Evolutionary conservation across 2,797 vertebrate genomes (phyloP).

Genomic region (Rhynchonycteris naso): DNA sequence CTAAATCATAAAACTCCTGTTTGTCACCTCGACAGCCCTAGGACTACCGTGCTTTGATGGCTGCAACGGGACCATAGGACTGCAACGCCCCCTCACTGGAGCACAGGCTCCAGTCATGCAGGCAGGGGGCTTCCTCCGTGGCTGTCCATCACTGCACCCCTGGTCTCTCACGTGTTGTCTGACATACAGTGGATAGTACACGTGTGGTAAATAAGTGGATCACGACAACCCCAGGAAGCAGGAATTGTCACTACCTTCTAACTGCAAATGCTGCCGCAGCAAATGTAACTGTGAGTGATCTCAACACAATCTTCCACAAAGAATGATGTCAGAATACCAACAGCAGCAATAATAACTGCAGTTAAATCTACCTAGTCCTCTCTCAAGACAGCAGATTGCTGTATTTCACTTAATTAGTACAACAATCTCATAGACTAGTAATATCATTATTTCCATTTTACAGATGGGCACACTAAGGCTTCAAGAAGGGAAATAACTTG

Average conservation of each 20-base stretch:
- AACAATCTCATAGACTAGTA: neutral
- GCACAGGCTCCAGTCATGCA: neutral
- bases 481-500: neutral
- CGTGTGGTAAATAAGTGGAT: neutral
- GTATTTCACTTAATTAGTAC: neutral
- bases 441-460: neutral
- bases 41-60: neutral
- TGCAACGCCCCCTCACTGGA: neutral
- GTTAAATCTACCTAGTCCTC: neutral
- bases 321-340: neutral
- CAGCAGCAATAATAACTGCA: neutral
- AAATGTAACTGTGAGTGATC: neutral
- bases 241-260: neutral
- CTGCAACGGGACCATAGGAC: neutral
- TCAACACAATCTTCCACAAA: neutral
- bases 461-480: neutral
- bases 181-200: neutral
- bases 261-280: neutral
- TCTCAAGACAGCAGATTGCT: neutral
- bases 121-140: neutral
- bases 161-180: neutral
- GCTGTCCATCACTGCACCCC: neutral
- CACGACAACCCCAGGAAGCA: neutral
- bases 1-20: neutral
- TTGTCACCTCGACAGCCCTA: neutral